Base-by-base conservation (phyloP, 2,888 invertebrate genomes). In the Macrophya annulata region DNA sequence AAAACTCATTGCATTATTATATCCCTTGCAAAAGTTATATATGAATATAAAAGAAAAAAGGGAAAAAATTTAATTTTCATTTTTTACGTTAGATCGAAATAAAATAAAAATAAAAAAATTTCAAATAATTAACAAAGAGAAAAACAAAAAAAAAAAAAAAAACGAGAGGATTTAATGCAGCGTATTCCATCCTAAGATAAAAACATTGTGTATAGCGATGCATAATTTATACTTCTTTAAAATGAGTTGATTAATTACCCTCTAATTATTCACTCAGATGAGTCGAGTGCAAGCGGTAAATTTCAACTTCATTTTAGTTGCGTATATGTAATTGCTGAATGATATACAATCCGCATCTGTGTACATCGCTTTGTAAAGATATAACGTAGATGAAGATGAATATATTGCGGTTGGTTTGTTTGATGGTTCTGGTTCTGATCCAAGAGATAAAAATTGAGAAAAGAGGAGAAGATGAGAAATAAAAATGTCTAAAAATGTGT, bases 181-280 rank as follows among this genome's bases (percentile, higher is more conserved):
- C 31, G 12, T 68, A 0, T 21, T 25, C 6, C 25, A 25, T 6
- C n/a, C 55, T 55, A 55, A n/a, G 55, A 55, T 6, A n/a, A 48
- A 55, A 55, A 48, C 43, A 43, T 8, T 17, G 6, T 59, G 59
- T 2, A 8, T n/a, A n/a, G n/a, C 31, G n/a, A 59, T 5, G 17
- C 62, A 21, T 62, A 25, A 62, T 3, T 10, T 48, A 48, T 12
- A 48, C 45, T 48, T 10, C 12, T 48, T 48, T 1, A 12, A 48
- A 48, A 17, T n/a, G 12, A 68, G n/a, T 21, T 72, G 72, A 72
- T 72, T 72, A 72, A 72, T 45, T 21, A 21, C 45, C 43, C n/a
- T 72, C 43, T 9, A 72, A 72, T 72, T 43, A 43, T 21, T 72
- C 72, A 43, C 43, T 72, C 72, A 12, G 43, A 72, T 43, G 72